Base-by-base conservation (phyloP, 2,888 invertebrate species). In the Chironomus tentans region DNA sequence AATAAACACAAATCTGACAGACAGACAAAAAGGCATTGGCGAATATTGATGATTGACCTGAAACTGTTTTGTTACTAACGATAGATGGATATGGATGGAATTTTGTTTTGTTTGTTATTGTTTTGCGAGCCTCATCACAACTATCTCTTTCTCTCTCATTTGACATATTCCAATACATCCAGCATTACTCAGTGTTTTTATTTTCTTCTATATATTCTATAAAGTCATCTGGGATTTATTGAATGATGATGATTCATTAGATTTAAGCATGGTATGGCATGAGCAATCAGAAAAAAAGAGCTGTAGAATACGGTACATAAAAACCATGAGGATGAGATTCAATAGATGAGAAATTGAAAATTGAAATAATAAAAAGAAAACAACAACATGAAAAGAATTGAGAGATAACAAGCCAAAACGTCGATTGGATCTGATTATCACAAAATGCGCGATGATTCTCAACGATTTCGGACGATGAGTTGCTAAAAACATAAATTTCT, bases 201-300 rank as follows among this genome's bases (percentile, higher is more conserved):
- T n/a, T n/a, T n/a, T n/a, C n/a, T 50, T 50, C 10, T 50, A n/a
- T 21, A 61, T 4, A 13, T 74, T 74, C 47, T 74, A 74, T 74
- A 68, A 74, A 74, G 74, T 74, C 74, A 74, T 74, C 65, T 68
- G 74, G 74, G 74, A 74, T 74, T 74, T 74, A 74, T 74, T 74
- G 74, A 74, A 74, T 74, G 74, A 74, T 74, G 74, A 74, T 74
- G 74, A 74, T 74, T 74, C 74, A 68, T 74, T 28, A 46, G 46
- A 68, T 68, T 68, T 68, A 56, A 56, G 56, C 15, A 18, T 74
- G 38, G 38, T 48, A 62, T 68, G 61, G 74, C 68, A 68, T 48
- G 68, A 74, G 47, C 62, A 28, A 56, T 28, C 38, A n/a, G 38
- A 74, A 68, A 68, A 22, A 18, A 28, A 71, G 38, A 38, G 38